Evolutionary conservation across 1,140 invertebrate species (phyloP).

Genomic region (Plodia interpunctella): DNA sequence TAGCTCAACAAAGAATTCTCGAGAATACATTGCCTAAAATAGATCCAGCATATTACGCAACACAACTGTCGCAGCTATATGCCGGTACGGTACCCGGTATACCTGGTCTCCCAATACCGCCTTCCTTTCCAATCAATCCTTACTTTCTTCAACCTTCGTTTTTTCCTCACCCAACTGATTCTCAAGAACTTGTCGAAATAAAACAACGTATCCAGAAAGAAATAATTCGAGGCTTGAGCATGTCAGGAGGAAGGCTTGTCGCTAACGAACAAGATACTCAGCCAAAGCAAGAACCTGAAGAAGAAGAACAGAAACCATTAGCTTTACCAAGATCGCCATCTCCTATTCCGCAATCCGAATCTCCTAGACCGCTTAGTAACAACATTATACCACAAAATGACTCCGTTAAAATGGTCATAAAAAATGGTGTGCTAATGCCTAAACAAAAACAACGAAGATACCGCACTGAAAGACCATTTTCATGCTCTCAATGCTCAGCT

Average conservation of each 20-base stretch:
- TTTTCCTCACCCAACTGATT: slow-evolving; percentile 77
- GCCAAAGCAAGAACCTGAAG: slow-evolving; percentile 56
- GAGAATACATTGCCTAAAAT: slow-evolving; percentile 75
- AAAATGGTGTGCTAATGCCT: slow-evolving; percentile 91
- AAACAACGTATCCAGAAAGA: slow-evolving; percentile 83
- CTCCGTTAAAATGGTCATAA: slow-evolving; percentile 92
- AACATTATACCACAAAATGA: slow-evolving; percentile 70
- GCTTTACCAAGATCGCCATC: slow-evolving; percentile 44
- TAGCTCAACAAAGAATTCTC: slow-evolving; percentile 80
- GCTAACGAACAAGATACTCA: slow-evolving; percentile 74
- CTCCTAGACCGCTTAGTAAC: slow-evolving; percentile 51
- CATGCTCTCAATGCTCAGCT: slow-evolving; percentile 92
- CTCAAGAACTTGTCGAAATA: slow-evolving; percentile 79
- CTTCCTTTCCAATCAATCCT: slow-evolving; percentile 77
- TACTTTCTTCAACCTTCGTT: slow-evolving; percentile 80
- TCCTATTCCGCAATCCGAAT: slow-evolving; percentile 55
- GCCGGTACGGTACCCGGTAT: slow-evolving; percentile 70
- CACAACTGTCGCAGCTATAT: slow-evolving; percentile 78
- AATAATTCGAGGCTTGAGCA: slow-evolving; percentile 80
- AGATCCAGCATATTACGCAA: slow-evolving; percentile 78
- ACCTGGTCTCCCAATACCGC: slow-evolving; percentile 72
- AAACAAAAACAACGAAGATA: slow-evolving; percentile 94
- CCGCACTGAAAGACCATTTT: slow-evolving; percentile 93
- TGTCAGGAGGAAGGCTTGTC: slow-evolving; percentile 82
- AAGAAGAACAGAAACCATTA: slow-evolving; percentile 65